Percentiles rank a stretch among this genome's conserved stretches.
Conservation (phyloP, 92 coral and sea anemone genomes). For the Virgularia gustaviana region DNA sequence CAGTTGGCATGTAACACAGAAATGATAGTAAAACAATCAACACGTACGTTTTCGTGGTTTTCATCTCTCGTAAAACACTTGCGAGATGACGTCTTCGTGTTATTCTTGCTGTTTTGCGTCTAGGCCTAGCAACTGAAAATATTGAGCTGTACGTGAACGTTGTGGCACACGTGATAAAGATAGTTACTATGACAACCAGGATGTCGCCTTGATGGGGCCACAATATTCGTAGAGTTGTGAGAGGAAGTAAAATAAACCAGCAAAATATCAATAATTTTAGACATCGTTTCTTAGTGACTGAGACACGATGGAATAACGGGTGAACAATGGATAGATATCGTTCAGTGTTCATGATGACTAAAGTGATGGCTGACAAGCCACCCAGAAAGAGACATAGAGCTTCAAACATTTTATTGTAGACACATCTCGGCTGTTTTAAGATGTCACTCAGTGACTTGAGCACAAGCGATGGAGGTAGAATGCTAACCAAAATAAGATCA, state of each 20-base stretch:
- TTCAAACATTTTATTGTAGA: neutral
- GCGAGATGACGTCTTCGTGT: neutral
- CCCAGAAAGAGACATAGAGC: neutral
- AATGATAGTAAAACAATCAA: neutral
- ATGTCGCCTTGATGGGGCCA: neutral
- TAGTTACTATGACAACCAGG: no score
- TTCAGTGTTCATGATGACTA: constrained; percentile 12
- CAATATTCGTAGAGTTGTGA: neutral
- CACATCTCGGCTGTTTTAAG: neutral
- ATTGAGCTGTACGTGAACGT: neutral
- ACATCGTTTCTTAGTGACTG: neutral
- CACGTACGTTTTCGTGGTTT: neutral
- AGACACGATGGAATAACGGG: neutral
- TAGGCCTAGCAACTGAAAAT: neutral
- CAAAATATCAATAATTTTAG: neutral
- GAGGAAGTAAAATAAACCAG: neutral
- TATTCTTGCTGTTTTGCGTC: neutral
- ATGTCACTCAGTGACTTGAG: neutral
- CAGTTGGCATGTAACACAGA: neutral
- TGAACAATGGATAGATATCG: constrained; percentile 17
- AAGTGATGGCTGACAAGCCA: neutral
- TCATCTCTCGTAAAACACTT: neutral
- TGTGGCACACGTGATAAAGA: neutral
- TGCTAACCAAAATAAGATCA: neutral
- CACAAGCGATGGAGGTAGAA: neutral